Evolutionary conservation across 2,113 vertebrate species (phyloP).

Genomic region (Arvicanthis niloticus): DNA sequence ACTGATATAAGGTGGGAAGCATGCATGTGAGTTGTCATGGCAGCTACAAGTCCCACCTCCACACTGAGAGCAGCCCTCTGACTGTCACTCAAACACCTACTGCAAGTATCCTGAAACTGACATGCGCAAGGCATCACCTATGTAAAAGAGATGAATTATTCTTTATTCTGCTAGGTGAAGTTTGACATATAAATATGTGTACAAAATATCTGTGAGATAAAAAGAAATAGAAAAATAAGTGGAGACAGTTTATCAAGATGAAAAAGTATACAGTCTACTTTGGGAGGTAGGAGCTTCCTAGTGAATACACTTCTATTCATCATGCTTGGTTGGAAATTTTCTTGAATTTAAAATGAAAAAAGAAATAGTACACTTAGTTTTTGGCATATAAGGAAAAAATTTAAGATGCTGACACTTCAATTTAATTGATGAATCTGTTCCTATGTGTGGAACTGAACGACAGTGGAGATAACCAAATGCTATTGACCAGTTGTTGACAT

Average conservation of each 20-base stretch:
- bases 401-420: conserved; percentile 4
- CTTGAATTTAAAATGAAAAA: conserved; percentile 32
- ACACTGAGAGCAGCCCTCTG: not conserved
- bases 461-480: not conserved
- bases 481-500: conserved; percentile 63
- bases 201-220: not conserved
- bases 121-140: not conserved
- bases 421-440: conserved; percentile 3
- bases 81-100: not conserved
- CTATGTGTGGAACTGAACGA: not conserved
- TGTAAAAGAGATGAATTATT: not conserved
- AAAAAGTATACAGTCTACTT: not conserved
- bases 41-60: not conserved
- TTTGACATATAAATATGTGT: not conserved
- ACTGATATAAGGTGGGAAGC: not conserved
- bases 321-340: not conserved
- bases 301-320: not conserved
- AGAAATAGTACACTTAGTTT: not conserved
- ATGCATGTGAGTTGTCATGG: not conserved
- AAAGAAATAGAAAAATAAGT: not conserved
- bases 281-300: not conserved
- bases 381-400: not conserved
- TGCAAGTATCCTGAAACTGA: not conserved
- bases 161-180: not conserved
- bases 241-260: not conserved